Evolutionary conservation across 2,888 invertebrate genomes (phyloP).

Genomic region (Operophtera brumata): DNA sequence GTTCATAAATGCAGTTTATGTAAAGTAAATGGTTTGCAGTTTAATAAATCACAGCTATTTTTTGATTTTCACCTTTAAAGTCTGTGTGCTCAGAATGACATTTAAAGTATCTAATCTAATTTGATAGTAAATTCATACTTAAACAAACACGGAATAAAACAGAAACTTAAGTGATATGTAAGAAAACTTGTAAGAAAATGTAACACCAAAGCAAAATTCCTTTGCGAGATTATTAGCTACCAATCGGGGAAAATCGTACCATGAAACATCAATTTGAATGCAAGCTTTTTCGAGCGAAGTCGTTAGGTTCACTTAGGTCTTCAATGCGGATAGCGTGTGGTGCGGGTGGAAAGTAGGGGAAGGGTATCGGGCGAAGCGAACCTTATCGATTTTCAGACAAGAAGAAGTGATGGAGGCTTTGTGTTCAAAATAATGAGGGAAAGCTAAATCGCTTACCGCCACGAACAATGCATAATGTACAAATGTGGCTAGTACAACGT

Average conservation of each 20-base stretch:
- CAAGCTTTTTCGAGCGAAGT: neutral
- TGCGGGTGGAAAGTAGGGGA: constrained; percentile 14
- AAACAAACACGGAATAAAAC: neutral
- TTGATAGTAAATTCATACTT: neutral
- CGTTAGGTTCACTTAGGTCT: constrained; percentile 2
- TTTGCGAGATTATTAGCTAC: no score
- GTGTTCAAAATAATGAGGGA: constrained; percentile 47
- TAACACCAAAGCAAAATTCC: neutral
- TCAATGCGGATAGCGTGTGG: constrained; percentile 19
- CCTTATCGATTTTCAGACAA: constrained; percentile 53
- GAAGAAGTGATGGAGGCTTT: constrained; percentile 29
- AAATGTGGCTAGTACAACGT: constrained; percentile 4
- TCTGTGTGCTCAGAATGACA: neutral
- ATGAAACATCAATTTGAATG: neutral
- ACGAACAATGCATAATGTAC: constrained; percentile 27
- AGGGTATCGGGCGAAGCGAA: constrained; percentile 24
- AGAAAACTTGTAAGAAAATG: neutral
- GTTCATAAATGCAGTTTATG: no score
- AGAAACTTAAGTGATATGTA: neutral
- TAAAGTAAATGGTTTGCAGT: no score
- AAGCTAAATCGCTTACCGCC: constrained; percentile 32
- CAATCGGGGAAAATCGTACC: neutral
- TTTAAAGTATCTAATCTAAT: neutral
- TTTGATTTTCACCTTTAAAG: neutral
- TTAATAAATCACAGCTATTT: no score